Evolutionary conservation across 2,797 vertebrate genomes (phyloP).

Genomic region (Rhabdomys pumilio): DNA sequence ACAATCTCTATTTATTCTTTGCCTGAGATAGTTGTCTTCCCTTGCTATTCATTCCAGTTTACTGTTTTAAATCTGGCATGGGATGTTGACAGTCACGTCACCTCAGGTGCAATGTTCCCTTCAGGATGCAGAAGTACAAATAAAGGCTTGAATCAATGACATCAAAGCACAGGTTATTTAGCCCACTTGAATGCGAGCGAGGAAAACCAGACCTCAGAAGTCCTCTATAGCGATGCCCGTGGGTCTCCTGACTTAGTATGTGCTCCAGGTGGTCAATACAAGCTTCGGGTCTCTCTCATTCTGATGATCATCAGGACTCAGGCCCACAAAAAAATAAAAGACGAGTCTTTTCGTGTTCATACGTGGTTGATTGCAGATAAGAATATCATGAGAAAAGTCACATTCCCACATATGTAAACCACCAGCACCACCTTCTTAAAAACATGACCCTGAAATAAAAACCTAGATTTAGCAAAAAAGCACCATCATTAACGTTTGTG

Average conservation of each 20-base stretch:
- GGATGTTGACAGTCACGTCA: background rate
- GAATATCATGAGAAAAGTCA: constrained; percentile 90
- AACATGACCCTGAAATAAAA: constrained; percentile 88
- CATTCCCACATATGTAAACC: constrained; percentile 92
- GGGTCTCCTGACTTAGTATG: constrained; percentile 49
- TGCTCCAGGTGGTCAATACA: background rate
- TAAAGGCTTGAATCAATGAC: background rate
- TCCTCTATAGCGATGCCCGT: background rate
- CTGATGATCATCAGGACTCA: constrained; percentile 50
- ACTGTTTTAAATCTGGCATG: background rate
- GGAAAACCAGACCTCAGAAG: background rate
- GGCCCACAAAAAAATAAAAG: background rate
- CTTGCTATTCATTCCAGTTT: constrained; percentile 4
- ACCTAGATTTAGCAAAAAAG: constrained; percentile 47
- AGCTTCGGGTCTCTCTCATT: constrained; percentile 43
- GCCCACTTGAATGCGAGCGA: background rate
- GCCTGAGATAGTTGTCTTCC: background rate
- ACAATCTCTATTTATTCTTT: background rate
- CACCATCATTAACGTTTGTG: background rate
- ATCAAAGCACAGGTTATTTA: background rate
- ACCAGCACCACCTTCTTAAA: constrained; percentile 91
- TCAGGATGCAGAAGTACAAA: background rate
- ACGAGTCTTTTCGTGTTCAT: constrained; percentile 82
- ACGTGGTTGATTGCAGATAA: constrained; percentile 89
- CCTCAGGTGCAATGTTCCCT: background rate